Evolutionary conservation across 1,140 invertebrate genomes (phyloP).

Genomic region (Planococcus citri): DNA sequence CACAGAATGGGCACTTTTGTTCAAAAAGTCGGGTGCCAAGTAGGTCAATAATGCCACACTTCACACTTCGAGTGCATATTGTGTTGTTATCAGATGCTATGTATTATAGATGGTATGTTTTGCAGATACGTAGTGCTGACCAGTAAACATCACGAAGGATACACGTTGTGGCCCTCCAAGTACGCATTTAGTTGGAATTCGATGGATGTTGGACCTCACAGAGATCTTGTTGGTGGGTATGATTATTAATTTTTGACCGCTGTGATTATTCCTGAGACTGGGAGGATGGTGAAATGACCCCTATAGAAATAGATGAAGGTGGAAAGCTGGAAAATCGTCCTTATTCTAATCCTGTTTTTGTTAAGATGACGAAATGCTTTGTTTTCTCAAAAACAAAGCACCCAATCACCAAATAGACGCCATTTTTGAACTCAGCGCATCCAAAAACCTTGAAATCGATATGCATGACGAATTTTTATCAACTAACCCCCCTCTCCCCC

Average conservation of each 20-base stretch:
- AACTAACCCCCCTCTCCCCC: no score
- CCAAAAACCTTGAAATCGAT: no score
- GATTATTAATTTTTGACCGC: neutral
- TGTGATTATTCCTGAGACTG: no score
- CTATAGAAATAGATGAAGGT: no score
- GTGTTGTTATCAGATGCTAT: slow-evolving; percentile 73
- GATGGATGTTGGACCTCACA: slow-evolving; percentile 67
- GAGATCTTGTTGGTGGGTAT: slow-evolving; percentile 57
- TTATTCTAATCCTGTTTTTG: no score
- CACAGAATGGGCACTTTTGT: slow-evolving; percentile 58
- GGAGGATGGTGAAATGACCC: neutral
- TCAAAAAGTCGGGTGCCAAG: slow-evolving; percentile 63
- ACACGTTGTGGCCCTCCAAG: slow-evolving; percentile 74
- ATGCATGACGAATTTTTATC: no score
- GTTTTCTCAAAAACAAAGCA: no score
- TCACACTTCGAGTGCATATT: no score
- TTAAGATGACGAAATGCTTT: no score
- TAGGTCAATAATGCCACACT: slow-evolving; percentile 36
- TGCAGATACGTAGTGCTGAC: slow-evolving; percentile 77
- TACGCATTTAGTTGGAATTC: slow-evolving; percentile 84
- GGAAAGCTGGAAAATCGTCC: no score
- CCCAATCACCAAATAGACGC: no score
- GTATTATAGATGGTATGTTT: slow-evolving; percentile 34
- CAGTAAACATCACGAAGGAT: slow-evolving; percentile 90
- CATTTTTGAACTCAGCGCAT: no score